phyloP scores from a whole-genome alignment of 1,140 invertebrate species.

The silkworm (Bombyx mori) region ASM3026992v2 NC_085133.1:9658501-9659000 shows the following conservation, averaged over 20 bases:
- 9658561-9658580: slow-evolving; percentile 37
- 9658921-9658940: too few relatives aligned
- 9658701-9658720: slow-evolving; percentile 36
- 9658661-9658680: slow-evolving; percentile 34
- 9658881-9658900: too few relatives aligned
- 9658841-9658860: too few relatives aligned
- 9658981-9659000: too few relatives aligned
- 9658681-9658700: slow-evolving; percentile 28
- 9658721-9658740: slow-evolving; percentile 24
- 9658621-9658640: slow-evolving; percentile 35
- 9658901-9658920: too few relatives aligned
- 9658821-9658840: too few relatives aligned
- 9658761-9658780: slow-evolving; percentile 45
- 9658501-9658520: slow-evolving; percentile 24
- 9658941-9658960: too few relatives aligned
- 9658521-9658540: slow-evolving; percentile 40
- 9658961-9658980: too few relatives aligned
- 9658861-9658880: too few relatives aligned
- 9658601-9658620: slow-evolving; percentile 35
- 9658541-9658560: slow-evolving; percentile 32
- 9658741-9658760: slow-evolving; percentile 25
- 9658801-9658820: slow-evolving; percentile 32
- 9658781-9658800: slow-evolving; percentile 43
- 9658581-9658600: slow-evolving; percentile 42
- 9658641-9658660: slow-evolving; percentile 38